Evolutionary conservation across 2,888 invertebrate species (phyloP).

Genomic region (Gastrophysa polygoni): DNA sequence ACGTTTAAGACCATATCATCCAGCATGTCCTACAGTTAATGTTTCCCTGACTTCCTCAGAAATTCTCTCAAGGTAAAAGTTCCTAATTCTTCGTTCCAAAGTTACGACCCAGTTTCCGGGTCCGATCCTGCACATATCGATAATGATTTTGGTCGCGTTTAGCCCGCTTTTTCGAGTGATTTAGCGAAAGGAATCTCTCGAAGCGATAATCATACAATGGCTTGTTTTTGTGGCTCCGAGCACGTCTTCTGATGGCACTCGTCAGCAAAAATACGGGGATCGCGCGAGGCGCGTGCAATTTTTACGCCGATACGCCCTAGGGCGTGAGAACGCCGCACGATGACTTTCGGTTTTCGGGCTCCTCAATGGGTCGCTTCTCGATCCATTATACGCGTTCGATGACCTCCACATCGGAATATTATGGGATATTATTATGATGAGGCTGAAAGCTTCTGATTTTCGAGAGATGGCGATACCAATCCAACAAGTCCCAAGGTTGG

Average conservation of each 20-base stretch:
- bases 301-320: conserved; percentile 32
- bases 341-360: background rate
- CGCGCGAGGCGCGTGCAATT: conserved; percentile 25
- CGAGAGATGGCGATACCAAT: too few species aligned
- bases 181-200: conserved; percentile 34
- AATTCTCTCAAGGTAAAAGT: too few species aligned
- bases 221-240: conserved; percentile 37
- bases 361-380: conserved; percentile 13
- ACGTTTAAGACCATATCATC: too few species aligned
- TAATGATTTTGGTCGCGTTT: conserved; percentile 33
- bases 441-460: too few species aligned
- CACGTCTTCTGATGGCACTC: conserved; percentile 31
- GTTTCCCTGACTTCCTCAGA: too few species aligned
- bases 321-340: conserved; percentile 26
- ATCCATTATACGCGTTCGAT: background rate
- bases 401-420: background rate
- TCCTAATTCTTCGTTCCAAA: too few species aligned
- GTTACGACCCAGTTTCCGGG: background rate
- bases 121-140: conserved; percentile 7
- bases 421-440: too few species aligned
- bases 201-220: conserved; percentile 41
- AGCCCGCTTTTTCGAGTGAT: conserved; percentile 31
- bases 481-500: too few species aligned
- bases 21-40: too few species aligned
- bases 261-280: conserved; percentile 33